phyloP scores from a whole-genome alignment of 1,140 invertebrate genomes.

The Oncopodura yosiiana region DNA sequence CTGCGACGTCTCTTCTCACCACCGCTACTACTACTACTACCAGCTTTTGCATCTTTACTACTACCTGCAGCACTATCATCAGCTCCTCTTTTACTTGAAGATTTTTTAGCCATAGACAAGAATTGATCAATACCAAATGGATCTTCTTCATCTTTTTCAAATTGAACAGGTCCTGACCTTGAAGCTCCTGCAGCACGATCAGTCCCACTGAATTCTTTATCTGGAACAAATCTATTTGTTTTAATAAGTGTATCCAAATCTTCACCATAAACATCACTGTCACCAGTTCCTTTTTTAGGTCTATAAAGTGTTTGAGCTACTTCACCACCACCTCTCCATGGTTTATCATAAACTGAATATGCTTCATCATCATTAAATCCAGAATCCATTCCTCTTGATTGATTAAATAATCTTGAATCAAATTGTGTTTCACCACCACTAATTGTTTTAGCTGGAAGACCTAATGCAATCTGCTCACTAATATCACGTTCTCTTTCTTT shows the following conservation, averaged over 20 bases:
- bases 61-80: conserved; percentile 38
- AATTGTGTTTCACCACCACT: conserved; percentile 75
- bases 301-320: conserved; percentile 85
- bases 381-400: conserved; percentile 86
- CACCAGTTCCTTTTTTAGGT: conserved; percentile 73
- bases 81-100: conserved; percentile 48
- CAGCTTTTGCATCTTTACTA: conserved; percentile 18
- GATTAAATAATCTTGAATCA: conserved; percentile 93
- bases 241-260: conserved; percentile 74
- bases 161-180: conserved; percentile 90
- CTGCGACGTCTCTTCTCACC: conserved; percentile 34
- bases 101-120: conserved; percentile 89
- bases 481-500: conserved; percentile 92
- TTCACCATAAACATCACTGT: conserved; percentile 83
- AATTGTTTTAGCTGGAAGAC: conserved; percentile 74
- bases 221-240: conserved; percentile 88
- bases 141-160: conserved; percentile 87
- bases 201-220: conserved; percentile 89
- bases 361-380: conserved; percentile 97
- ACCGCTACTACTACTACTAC: conserved; percentile 36
- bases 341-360: conserved; percentile 96
- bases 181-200: conserved; percentile 52
- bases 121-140: conserved; percentile 96
- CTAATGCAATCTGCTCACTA: conserved; percentile 95
- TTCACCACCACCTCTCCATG: conserved; percentile 71